These are phyloP conservation scores for Rattus rattus DNA, from an alignment of 2,113 vertebrate species.

Conservation along the genomic window DNA sequence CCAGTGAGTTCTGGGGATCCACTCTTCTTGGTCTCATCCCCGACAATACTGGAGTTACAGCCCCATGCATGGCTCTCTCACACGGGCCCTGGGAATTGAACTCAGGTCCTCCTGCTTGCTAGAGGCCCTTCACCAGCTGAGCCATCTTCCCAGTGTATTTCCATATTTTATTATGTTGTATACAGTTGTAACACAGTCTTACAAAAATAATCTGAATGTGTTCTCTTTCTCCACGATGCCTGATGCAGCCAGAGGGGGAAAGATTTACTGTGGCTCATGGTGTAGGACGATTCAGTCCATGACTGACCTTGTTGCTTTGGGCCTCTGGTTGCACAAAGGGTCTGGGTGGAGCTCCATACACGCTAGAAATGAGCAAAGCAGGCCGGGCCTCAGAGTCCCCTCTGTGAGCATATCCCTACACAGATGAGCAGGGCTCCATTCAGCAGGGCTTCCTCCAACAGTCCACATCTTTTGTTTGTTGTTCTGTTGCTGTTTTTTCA, in stretches of 20 bases:
- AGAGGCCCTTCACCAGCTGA: neutral
- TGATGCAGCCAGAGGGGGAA: neutral
- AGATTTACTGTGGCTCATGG: neutral
- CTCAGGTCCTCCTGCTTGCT: neutral
- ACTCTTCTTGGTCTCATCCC: neutral
- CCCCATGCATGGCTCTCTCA: neutral
- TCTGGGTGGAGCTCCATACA: neutral
- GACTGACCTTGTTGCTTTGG: no score
- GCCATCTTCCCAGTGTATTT: no score
- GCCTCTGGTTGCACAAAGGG: neutral
- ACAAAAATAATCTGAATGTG: neutral
- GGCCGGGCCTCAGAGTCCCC: neutral
- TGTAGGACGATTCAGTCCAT: neutral
- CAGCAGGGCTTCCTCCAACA: neutral
- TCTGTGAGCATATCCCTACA: neutral
- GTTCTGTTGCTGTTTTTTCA: neutral
- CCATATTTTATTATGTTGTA: slow-evolving; percentile 40
- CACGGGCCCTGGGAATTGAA: neutral
- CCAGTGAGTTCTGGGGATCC: neutral
- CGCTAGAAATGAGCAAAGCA: neutral
- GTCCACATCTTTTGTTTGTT: neutral
- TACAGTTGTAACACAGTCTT: neutral
- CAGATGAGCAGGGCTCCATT: no score
- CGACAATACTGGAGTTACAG: neutral
- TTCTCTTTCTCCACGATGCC: neutral